These are phyloP conservation scores for Galaxea fascicularis DNA, from an alignment of 92 coral and sea anemone species.

Conservation along the genomic window DNA sequence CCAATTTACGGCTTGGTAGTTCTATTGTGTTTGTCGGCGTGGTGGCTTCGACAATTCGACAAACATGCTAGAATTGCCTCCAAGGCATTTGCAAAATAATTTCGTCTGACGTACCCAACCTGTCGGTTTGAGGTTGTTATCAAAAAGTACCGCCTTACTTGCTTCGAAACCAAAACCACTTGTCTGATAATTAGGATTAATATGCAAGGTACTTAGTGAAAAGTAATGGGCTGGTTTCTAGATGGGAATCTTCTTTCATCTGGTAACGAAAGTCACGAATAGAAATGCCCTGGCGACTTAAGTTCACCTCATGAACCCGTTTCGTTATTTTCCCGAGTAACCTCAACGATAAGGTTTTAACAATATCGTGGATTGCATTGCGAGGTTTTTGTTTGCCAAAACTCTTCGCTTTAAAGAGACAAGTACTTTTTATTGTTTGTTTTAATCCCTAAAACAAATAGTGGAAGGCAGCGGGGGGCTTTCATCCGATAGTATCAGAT, in stretches of 20 bases:
- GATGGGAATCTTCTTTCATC: slow-evolving; percentile 58
- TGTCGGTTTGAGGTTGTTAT: slow-evolving; percentile 45
- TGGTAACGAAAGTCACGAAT: slow-evolving; percentile 58
- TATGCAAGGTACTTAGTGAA: slow-evolving; percentile 67
- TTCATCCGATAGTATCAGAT: slow-evolving; percentile 86
- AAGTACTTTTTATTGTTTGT: slow-evolving; percentile 90
- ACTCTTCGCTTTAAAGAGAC: slow-evolving; percentile 74
- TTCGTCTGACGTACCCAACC: slow-evolving; percentile 40
- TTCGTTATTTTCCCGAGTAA: background rate
- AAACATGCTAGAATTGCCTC: slow-evolving; percentile 73
- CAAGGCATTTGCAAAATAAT: slow-evolving; percentile 52
- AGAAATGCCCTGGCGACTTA: background rate
- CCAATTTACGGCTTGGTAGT: slow-evolving; percentile 98
- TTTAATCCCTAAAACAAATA: slow-evolving; percentile 97
- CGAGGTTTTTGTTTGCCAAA: slow-evolving; percentile 66
- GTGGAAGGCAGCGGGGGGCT: slow-evolving; percentile 92
- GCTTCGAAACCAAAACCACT: slow-evolving; percentile 73
- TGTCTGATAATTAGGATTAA: slow-evolving; percentile 80
- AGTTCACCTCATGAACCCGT: background rate
- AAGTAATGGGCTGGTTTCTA: slow-evolving; percentile 53
- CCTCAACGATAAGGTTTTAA: background rate
- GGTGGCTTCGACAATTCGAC: slow-evolving; percentile 88
- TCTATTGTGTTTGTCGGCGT: slow-evolving; percentile 94
- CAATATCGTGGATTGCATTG: background rate
- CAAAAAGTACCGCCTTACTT: slow-evolving; percentile 53